These are phyloP conservation scores for Pseudococcus viburni DNA, from an alignment of 2,888 invertebrate species.

Conservation along the genomic window DNA sequence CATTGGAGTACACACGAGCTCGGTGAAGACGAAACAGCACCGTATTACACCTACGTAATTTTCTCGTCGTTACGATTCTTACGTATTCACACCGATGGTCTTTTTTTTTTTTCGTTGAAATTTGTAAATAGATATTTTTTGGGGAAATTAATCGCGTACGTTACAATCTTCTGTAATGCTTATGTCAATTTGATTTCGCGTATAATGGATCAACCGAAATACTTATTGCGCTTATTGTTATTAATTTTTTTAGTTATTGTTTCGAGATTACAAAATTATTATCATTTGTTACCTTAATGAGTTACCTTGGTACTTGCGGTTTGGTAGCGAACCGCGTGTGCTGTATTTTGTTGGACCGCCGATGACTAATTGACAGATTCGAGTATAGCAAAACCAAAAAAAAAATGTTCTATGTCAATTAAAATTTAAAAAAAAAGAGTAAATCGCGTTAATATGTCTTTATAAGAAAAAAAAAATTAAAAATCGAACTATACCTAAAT, in stretches of 20 bases:
- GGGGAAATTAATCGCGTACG: slow-evolving; percentile 39
- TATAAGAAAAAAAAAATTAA: neutral
- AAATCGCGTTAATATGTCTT: neutral
- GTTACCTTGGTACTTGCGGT: slow-evolving; percentile 25
- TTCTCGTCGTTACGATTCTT: neutral
- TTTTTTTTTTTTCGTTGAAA: neutral
- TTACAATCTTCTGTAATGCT: slow-evolving; percentile 42
- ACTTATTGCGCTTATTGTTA: slow-evolving; percentile 32
- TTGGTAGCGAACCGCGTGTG: neutral
- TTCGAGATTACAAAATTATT: slow-evolving; percentile 24
- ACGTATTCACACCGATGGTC: neutral
- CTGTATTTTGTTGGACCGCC: slow-evolving; percentile 10
- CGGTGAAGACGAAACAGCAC: neutral
- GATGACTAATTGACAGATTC: slow-evolving; percentile 31
- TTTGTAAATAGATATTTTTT: slow-evolving; percentile 3
- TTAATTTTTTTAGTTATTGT: slow-evolving; percentile 9
- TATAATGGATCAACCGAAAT: neutral
- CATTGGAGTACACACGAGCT: neutral
- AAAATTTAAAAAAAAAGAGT: neutral
- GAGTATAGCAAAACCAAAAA: slow-evolving; percentile 5
- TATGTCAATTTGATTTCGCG: slow-evolving; percentile 43
- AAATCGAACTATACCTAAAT: neutral
- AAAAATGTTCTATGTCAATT: slow-evolving; percentile 1
- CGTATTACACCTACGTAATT: neutral
- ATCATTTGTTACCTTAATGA: slow-evolving; percentile 38